A percentile compares a stretch with the other conserved stretches of the same genome.
phyloP scores from a whole-genome alignment of 2,113 vertebrate genomes.

The Eleginops maclovinus region DNA sequence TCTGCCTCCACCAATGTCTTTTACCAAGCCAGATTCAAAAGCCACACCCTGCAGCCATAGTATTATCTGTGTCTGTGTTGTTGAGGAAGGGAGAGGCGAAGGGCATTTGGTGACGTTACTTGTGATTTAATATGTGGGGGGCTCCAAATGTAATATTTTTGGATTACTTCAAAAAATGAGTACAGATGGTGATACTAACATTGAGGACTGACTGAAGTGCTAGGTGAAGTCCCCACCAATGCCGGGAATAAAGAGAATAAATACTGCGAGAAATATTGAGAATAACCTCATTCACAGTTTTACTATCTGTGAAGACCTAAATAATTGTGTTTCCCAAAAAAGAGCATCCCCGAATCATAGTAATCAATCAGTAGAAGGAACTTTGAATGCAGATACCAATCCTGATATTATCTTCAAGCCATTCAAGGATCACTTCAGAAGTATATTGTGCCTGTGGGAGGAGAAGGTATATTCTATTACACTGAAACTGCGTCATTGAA shows the following conservation, averaged over 20 bases:
- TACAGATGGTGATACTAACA: conserved; percentile 37
- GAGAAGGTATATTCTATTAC: not conserved
- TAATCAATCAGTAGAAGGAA: not conserved
- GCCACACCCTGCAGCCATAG: conserved; percentile 40
- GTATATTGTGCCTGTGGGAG: not conserved
- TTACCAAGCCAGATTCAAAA: conserved; percentile 44
- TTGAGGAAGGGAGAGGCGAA: not conserved
- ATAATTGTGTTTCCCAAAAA: conserved; percentile 3
- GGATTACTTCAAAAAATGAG: conserved; percentile 37
- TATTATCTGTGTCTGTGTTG: conserved; percentile 39
- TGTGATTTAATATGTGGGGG: not conserved
- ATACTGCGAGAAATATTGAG: too few species aligned
- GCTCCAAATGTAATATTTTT: conserved; percentile 9
- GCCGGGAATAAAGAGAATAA: conserved; percentile 15
- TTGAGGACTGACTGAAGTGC: conserved; percentile 32
- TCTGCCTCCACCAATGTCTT: conserved; percentile 40
- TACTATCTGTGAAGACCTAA: not conserved
- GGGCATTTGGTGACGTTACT: conserved; percentile 3
- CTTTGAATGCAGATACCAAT: not conserved
- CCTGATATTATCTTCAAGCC: not conserved
- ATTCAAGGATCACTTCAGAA: conserved; percentile 1
- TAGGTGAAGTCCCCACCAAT: conserved; percentile 14
- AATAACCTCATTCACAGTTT: too few species aligned
- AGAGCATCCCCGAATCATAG: conserved; percentile 20
- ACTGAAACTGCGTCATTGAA: not conserved